phyloP scores from a whole-genome alignment of 1,140 invertebrate species.

The Colletes gigas region DNA sequence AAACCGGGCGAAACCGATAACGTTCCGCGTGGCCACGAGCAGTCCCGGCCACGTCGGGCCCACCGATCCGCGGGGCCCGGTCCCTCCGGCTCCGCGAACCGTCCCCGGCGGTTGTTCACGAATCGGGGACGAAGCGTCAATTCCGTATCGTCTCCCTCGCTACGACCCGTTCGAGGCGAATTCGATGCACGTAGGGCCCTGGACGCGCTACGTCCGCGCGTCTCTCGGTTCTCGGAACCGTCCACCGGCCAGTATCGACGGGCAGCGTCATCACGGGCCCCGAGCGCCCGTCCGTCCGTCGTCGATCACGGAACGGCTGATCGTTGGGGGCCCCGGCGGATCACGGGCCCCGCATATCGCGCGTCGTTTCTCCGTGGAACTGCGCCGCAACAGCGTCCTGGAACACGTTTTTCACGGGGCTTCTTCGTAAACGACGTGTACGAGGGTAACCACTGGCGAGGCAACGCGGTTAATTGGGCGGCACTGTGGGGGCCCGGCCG shows the following conservation, averaged over 20 bases:
- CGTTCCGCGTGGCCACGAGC: conserved; percentile 15
- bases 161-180: not conserved
- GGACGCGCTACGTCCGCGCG: conserved; percentile 39
- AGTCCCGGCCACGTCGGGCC: not conserved
- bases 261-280: not conserved
- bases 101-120: not conserved
- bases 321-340: not conserved
- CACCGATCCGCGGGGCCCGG: not conserved
- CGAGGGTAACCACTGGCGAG: too few species aligned
- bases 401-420: too few species aligned
- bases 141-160: not conserved
- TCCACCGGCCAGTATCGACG: not conserved
- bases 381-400: too few species aligned
- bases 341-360: not conserved
- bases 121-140: not conserved
- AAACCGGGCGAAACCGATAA: conserved; percentile 58
- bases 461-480: conserved; percentile 11
- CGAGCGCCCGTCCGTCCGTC: not conserved
- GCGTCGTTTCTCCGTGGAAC: not conserved
- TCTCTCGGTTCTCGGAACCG: conserved; percentile 4
- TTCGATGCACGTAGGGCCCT: conserved; percentile 25
- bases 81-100: not conserved
- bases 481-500: not conserved
- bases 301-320: not conserved
- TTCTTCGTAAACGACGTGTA: too few species aligned